Base-by-base conservation (phyloP, 2,888 invertebrate species). In the Elysia crispata region DNA sequence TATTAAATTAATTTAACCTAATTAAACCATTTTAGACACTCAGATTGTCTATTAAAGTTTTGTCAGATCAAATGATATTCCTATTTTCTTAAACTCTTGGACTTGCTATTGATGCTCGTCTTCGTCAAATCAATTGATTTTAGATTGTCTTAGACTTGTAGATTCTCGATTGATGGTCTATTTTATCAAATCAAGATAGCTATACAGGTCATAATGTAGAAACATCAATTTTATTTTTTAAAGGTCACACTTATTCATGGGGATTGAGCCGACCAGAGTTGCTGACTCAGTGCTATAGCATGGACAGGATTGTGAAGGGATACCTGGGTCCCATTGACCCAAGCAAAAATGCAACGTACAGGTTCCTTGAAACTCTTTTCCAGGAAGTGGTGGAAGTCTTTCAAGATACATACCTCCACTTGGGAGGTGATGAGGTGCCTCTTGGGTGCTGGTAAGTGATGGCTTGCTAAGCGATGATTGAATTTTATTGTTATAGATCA, bases 361-460 rank as follows among this genome's bases (percentile, higher is more conserved):
- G 93, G 6, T 95, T 97, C 86, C 91, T 97, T 28, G 89, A 93
- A 31, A 93, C 94, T 0, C 93, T 98, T 3, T 94, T 97, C 86
- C 89, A 92, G 50, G 97, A 97, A 92, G 93, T 97, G 0, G 89
- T 91, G 20, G 90, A 93, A 50, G 93, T 95, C n/a, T 98, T 98
- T 91, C 95, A 95, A 0, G 97, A 97, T 84, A 92, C 94, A 84
- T 97, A 95, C 90, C 90, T 97, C 23, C 98, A 98, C 92, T 92
- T 98, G 1, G 98, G 98, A 1, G 98, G 97, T 0, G 98, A 98
- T 91, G 98, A 98, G 93, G 97, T 97, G 0, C 94, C 94, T 20
- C 94, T 95, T 88, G 93, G 94, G 73, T 97, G 97, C 90, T 97
- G 97, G 97, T 95, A 91, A 92, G 93, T 77, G 20, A 33, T 69